These are phyloP conservation scores for Kryptopterus vitreolus DNA, from an alignment of 2,797 vertebrate genomes.

Conservation along the genomic window DNA sequence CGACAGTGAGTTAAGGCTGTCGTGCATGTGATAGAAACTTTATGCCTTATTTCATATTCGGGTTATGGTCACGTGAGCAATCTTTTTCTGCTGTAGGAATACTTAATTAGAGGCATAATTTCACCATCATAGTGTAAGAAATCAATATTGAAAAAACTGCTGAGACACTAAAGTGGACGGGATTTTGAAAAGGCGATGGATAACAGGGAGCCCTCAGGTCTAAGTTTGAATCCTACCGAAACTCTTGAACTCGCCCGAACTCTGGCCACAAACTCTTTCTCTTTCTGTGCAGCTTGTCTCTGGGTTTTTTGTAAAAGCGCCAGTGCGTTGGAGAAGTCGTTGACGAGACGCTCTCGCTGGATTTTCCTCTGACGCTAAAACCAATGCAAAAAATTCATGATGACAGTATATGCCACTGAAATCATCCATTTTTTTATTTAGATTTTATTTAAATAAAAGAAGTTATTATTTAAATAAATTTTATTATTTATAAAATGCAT, in stretches of 20 bases:
- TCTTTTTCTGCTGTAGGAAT: not conserved
- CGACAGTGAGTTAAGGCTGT: not conserved
- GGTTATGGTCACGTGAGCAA: not conserved
- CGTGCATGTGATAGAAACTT: not conserved
- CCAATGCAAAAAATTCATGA: too few relatives aligned
- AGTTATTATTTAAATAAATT: too few relatives aligned
- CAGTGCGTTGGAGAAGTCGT: slow-evolving; percentile 87
- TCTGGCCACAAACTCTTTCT: slow-evolving; percentile 92
- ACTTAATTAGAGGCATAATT: too few relatives aligned
- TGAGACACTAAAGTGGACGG: not conserved
- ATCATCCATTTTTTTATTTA: too few relatives aligned
- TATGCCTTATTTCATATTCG: not conserved
- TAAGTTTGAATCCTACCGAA: slow-evolving; percentile 73
- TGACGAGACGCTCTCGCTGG: slow-evolving; percentile 89
- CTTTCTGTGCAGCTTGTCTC: slow-evolving; percentile 87
- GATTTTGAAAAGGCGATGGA: not conserved
- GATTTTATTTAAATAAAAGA: too few relatives aligned
- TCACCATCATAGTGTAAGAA: too few relatives aligned
- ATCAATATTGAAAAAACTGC: not conserved
- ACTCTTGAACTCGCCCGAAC: slow-evolving; percentile 91
- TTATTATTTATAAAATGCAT: too few relatives aligned
- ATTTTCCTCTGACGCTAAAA: slow-evolving; percentile 90
- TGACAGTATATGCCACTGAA: too few relatives aligned
- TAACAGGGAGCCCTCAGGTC: not conserved
- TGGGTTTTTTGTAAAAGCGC: slow-evolving; percentile 90